A percentile compares a stretch with the other conserved stretches of the same genome.
Conservation (phyloP, 2,113 vertebrate species). For the Albula glossodonta region DNA sequence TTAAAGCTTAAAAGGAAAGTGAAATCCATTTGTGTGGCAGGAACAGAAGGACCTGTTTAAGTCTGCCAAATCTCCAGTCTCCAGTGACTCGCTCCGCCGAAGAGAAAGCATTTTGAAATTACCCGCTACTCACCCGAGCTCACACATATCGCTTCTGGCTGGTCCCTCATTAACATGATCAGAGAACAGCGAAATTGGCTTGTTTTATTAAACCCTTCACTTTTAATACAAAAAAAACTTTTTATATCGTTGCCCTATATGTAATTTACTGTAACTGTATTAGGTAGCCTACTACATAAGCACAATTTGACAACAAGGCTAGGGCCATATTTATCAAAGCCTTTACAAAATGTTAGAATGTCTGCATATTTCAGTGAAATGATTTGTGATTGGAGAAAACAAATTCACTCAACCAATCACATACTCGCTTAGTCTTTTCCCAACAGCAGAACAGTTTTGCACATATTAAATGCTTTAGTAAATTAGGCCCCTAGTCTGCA, state of each 20-base stretch:
- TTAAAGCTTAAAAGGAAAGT: slow-evolving; percentile 42
- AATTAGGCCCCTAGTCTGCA: too few relatives aligned
- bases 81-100: neutral
- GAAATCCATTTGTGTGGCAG: slow-evolving; percentile 40
- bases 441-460: too few relatives aligned
- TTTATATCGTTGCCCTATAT: neutral
- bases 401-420: too few relatives aligned
- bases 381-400: too few relatives aligned
- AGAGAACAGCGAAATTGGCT: neutral
- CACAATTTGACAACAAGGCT: neutral
- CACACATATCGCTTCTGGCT: neutral
- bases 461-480: too few relatives aligned
- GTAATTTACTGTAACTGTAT: neutral
- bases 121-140: neutral
- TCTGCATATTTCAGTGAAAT: too few relatives aligned
- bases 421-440: too few relatives aligned
- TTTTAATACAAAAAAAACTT: neutral
- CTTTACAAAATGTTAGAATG: too few relatives aligned
- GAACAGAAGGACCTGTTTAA: slow-evolving; percentile 33
- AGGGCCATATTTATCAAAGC: too few relatives aligned
- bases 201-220: neutral
- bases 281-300: neutral
- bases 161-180: neutral
- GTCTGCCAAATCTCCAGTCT: slow-evolving; percentile 16
- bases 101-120: neutral